A percentile compares a stretch with the other conserved stretches of the same genome.
phyloP scores from a whole-genome alignment of 23 tunicate genomes.

The Ciona savignyi region DNA sequence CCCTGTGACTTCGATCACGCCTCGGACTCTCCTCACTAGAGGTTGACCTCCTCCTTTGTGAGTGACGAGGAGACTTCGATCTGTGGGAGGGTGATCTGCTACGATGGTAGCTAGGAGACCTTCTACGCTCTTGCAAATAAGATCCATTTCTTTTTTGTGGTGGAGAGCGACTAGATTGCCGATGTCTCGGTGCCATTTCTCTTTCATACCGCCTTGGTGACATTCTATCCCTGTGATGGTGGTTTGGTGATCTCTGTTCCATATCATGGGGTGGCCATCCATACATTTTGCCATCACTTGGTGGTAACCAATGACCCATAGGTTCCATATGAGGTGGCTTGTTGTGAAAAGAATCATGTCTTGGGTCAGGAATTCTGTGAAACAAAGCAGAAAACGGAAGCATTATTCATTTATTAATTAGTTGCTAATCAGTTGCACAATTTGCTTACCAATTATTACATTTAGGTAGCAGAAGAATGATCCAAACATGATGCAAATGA shows the following conservation, averaged over 20 bases:
- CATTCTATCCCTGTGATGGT: not conserved
- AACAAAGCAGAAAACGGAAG: not conserved
- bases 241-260: not conserved
- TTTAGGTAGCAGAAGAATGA: not conserved
- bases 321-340: not conserved
- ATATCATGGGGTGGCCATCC: too few species aligned
- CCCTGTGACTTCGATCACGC: slow-evolving; percentile 3
- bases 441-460: not conserved
- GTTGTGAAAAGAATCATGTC: not conserved
- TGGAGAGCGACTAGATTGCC: slow-evolving; percentile 17
- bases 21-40: slow-evolving; percentile 7
- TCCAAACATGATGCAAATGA: not conserved
- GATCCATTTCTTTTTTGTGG: slow-evolving; percentile 5
- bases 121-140: not conserved
- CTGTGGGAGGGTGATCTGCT: not conserved
- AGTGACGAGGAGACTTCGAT: slow-evolving; percentile 2
- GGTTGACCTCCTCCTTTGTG: slow-evolving; percentile 3
- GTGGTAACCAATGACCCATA: not conserved
- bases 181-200: too few species aligned
- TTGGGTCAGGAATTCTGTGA: not conserved
- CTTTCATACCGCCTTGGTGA: not conserved
- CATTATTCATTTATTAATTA: not conserved
- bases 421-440: not conserved
- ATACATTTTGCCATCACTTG: not conserved
- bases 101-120: slow-evolving; percentile 19